Evolutionary conservation across 2,888 invertebrate species (phyloP), one percentile per base, ranked within the genome.

Genomic region (Reticulitermes lucifugus): DNA sequence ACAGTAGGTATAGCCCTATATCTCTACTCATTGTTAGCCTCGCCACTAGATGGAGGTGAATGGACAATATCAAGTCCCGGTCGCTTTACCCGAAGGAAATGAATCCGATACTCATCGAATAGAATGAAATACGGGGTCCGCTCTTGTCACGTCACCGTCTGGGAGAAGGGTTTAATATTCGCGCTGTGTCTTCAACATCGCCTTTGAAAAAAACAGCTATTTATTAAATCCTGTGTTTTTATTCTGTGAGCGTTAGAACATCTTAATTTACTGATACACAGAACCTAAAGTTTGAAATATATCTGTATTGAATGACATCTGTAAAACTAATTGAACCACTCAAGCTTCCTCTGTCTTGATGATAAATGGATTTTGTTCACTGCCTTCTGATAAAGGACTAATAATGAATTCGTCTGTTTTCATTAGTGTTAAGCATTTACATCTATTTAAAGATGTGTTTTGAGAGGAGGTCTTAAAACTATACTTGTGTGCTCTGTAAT

Each of bases 201-300:
- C 79, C 46, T 79, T 79, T 79, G 46, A 46, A 46, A 46, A 46
- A 46, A 79, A 51, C 18, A 46, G 55, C 79, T 55, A 55, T n/a
- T 79, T 79, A 79, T 79, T 79, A 79, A 79, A 79, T 79, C 79
- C 51, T 79, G 25, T 79, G 51, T 79, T 79, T 79, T 55, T 79
- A 46, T 79, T 79, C 51, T 79, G 25, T 51, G 79, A 79, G 51
- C 55, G 51, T 79, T 79, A 55, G 25, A 51, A 79, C 79, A 51
- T 79, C 79, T 79, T 79, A 79, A 79, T 79, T 79, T 79, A 79
- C 79, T 65, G 25, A 65, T 65, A 65, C n/a, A 65, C 65, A 65
- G 65, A 25, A 65, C n/a, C 65, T 65, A 25, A 65, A 65, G 9
- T 25, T 65, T 65, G n/a, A 65, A 25, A n/a, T 25, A 65, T 65